Conservation (phyloP, 2,113 vertebrate species). For the Tauraco erythrolophus region DNA sequence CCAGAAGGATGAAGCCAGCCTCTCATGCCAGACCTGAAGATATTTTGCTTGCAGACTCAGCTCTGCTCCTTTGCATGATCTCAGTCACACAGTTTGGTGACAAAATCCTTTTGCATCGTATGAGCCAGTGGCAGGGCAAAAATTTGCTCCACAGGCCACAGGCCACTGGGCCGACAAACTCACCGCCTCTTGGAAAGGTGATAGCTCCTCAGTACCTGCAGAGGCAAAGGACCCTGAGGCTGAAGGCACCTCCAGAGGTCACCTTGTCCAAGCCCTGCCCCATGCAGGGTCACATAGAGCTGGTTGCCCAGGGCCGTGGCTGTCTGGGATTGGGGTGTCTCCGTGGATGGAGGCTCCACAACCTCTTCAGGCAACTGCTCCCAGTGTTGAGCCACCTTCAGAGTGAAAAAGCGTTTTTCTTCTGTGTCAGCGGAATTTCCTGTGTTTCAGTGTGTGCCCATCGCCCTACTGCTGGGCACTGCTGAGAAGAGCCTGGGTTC, state of each 20-base stretch:
- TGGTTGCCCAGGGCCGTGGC: rapidly evolving
- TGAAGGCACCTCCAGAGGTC: not conserved
- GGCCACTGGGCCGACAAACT: not conserved
- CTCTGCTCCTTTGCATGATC: not conserved
- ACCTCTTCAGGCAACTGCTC: rapidly evolving
- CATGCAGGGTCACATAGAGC: not conserved
- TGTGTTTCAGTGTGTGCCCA: no score
- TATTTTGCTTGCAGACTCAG: not conserved
- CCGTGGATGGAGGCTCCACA: not conserved
- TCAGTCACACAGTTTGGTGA: not conserved
- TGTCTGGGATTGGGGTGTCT: not conserved
- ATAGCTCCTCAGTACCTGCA: not conserved
- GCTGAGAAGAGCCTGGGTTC: not conserved
- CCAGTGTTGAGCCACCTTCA: not conserved
- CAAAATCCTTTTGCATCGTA: not conserved
- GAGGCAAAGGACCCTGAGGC: not conserved
- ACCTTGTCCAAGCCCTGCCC: not conserved
- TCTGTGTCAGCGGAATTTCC: not conserved
- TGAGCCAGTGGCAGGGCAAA: rapidly evolving
- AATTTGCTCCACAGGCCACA: not conserved
- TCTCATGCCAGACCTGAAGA: not conserved
- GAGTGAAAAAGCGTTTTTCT: not conserved
- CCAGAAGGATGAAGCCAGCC: rapidly evolving
- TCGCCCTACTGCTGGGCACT: rapidly evolving
- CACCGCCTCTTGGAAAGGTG: not conserved